Evolutionary conservation across 2,113 vertebrate species (phyloP), one percentile per base, ranked within the genome.

Genomic region (Podilymbus podiceps): DNA sequence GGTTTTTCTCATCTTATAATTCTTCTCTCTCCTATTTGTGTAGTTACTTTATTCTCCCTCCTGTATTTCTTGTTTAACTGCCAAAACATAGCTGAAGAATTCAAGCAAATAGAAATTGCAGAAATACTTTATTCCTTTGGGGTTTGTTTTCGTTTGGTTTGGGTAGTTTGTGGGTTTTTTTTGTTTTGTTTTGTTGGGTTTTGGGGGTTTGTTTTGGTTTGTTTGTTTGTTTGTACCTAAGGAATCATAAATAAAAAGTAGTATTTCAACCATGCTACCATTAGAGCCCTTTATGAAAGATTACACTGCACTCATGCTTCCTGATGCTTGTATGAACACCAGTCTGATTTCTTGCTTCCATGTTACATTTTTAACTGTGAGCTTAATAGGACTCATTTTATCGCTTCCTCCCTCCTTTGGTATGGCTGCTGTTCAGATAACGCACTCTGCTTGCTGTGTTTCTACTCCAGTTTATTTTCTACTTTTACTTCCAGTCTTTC

Each of bases 221-320:
- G n/a, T n/a, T n/a, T n/a, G n/a, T 63, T 52, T 35, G 12, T 30
- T 27, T 44, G 18, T 27, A 8, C 20, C 28, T 27, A 19, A 77
- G 35, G 77, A 77, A 72, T 23, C 4, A 49, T 14, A 69, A 60
- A 38, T 49, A 76, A 50, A 66, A 53, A 44, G 2, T 40, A n/a
- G 0, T 16, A 16, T 67, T 87, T 81, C 15, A 53, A 62, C 24
- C 53, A 28, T 9, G 2, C 7, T 53, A 2, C 3, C 0, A 0
- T 14, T 49, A 33, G 20, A 79, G 18, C 27, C 52, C 3, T 35
- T 66, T 58, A n/a, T 27, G 74, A 58, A 69, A 66, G 18, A 9
- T 27, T 47, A 3, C 2, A 3, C 27, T 25, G 3, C 5, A 2
- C 33, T 56, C 5, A 2, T n/a, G 11, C 8, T 85, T 84, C 33